These are phyloP conservation scores for Salpingus planirostris DNA, from an alignment of 2,888 invertebrate species.

Conservation along the genomic window DNA sequence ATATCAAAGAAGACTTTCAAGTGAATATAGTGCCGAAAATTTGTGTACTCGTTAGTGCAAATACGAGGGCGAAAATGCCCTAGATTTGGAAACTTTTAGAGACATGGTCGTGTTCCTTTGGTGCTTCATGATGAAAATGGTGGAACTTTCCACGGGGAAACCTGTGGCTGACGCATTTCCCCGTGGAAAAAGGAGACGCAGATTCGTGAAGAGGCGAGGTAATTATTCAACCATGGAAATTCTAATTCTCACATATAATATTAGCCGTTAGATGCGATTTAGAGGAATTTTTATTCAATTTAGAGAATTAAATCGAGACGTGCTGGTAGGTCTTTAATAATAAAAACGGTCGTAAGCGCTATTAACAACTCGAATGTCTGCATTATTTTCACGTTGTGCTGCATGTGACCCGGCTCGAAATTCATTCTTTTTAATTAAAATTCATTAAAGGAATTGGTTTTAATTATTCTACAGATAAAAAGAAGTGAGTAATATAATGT, in stretches of 20 bases:
- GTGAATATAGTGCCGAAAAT: too few relatives aligned
- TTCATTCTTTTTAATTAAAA: constrained; percentile 4
- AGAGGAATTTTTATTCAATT: too few relatives aligned
- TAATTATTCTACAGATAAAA: constrained; percentile 2
- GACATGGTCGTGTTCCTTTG: constrained; percentile 50
- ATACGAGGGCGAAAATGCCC: constrained; percentile 23
- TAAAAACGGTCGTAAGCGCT: too few relatives aligned
- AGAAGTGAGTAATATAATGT: neutral
- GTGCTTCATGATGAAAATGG: constrained; percentile 55
- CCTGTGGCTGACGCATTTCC: constrained; percentile 17
- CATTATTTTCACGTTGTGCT: too few relatives aligned
- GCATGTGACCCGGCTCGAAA: too few relatives aligned
- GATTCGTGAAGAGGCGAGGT: constrained; percentile 24
- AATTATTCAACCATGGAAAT: too few relatives aligned
- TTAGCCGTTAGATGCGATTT: too few relatives aligned
- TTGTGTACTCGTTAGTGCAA: too few relatives aligned
- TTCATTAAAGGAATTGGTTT: constrained; percentile 4
- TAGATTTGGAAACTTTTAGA: constrained; percentile 17
- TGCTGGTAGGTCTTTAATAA: too few relatives aligned
- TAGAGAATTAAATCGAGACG: too few relatives aligned
- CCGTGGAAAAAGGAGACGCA: constrained; percentile 16
- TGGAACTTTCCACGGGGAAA: constrained; percentile 45
- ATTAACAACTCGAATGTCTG: too few relatives aligned
- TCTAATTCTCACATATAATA: neutral
- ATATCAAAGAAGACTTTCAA: too few relatives aligned